These are phyloP conservation scores for Petaurus breviceps DNA, from an alignment of 2,113 vertebrate genomes.

Conservation along the genomic window DNA sequence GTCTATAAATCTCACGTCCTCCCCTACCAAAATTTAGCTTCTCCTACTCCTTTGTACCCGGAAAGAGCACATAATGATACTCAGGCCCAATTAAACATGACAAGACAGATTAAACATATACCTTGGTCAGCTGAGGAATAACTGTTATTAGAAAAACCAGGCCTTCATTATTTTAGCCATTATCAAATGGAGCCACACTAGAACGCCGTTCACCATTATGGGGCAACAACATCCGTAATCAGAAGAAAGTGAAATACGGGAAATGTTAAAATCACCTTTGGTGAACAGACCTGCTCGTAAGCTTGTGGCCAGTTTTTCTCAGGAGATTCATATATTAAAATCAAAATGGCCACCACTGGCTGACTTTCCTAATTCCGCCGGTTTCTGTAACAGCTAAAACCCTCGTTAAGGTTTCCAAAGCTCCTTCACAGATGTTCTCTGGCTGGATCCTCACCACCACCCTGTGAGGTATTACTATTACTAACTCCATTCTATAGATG, in stretches of 20 bases:
- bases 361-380: not conserved
- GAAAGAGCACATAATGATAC: not conserved
- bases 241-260: not conserved
- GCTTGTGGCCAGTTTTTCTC: not conserved
- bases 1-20: not conserved
- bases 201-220: not conserved
- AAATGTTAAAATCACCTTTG: not conserved
- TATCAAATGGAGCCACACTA: not conserved
- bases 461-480: not conserved
- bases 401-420: not conserved
- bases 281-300: not conserved
- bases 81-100: not conserved
- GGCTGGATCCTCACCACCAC: not conserved
- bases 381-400: not conserved
- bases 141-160: not conserved
- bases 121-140: not conserved
- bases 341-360: not conserved
- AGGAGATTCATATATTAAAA: not conserved
- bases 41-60: not conserved
- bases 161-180: not conserved
- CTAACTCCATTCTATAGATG: not conserved
- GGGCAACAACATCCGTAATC: not conserved
- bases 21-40: not conserved
- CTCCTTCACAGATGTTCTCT: not conserved
- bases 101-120: not conserved